Evolutionary conservation across 2,888 invertebrate genomes (phyloP).

Genomic region (Aspidapion aeneum): DNA sequence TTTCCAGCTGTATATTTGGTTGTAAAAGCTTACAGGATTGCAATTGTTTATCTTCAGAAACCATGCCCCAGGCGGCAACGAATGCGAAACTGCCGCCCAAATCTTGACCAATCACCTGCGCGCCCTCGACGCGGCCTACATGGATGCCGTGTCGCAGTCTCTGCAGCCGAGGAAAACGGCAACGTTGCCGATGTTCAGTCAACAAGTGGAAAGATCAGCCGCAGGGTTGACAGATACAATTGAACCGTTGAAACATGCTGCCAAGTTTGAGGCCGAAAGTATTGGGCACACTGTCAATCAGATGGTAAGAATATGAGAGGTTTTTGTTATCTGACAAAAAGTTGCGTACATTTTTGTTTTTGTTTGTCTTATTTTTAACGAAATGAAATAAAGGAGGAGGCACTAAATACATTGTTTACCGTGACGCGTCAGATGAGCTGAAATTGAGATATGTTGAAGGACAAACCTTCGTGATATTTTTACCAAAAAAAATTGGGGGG

Average conservation of each 20-base stretch:
- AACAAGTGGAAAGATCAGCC: slow-evolving; percentile 57
- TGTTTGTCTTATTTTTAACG: too few relatives aligned
- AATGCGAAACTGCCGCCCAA: slow-evolving; percentile 83
- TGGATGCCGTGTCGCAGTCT: slow-evolving; percentile 68
- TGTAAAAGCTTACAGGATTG: too few relatives aligned
- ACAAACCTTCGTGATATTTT: too few relatives aligned
- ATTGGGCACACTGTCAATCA: slow-evolving; percentile 84
- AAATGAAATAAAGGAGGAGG: too few relatives aligned
- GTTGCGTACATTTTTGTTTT: too few relatives aligned
- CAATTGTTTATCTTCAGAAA: slow-evolving; percentile 71
- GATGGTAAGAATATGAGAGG: slow-evolving; percentile 48
- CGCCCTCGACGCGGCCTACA: slow-evolving; percentile 80
- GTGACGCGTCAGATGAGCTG: too few relatives aligned
- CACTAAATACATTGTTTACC: too few relatives aligned
- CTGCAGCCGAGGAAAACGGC: slow-evolving; percentile 40
- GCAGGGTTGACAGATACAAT: slow-evolving; percentile 80
- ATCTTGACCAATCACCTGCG: slow-evolving; percentile 71
- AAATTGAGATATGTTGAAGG: too few relatives aligned
- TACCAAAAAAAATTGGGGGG: too few relatives aligned
- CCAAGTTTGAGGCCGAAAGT: slow-evolving; percentile 88
- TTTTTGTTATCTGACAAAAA: too few relatives aligned
- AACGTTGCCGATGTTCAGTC: slow-evolving; percentile 51
- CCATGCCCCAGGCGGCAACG: slow-evolving; percentile 93
- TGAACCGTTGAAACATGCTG: slow-evolving; percentile 81
- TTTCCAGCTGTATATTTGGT: too few relatives aligned